These are phyloP conservation scores for Harpalus rubripes DNA, from an alignment of 2,888 invertebrate genomes.

Conservation along the genomic window DNA sequence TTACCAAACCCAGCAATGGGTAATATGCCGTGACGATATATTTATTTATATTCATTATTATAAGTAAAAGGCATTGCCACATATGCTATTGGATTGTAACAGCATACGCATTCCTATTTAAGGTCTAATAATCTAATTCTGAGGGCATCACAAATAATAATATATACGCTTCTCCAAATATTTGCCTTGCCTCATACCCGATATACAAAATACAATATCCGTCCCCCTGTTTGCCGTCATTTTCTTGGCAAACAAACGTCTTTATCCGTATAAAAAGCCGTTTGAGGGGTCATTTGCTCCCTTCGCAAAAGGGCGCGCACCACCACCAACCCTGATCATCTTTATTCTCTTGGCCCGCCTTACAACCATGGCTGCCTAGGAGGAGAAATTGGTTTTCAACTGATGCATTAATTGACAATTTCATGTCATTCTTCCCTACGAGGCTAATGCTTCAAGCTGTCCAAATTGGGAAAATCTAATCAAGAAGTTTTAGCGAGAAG, in stretches of 20 bases:
- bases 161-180: neutral
- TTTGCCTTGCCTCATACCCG: neutral
- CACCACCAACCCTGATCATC: conserved; percentile 73
- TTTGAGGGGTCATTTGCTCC: conserved; percentile 20
- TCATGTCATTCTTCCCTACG: conserved; percentile 74
- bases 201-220: conserved; percentile 10
- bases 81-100: no score
- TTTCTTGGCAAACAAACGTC: conserved; percentile 26
- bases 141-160: neutral
- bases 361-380: conserved; percentile 72
- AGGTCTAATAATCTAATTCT: neutral
- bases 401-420: conserved; percentile 77
- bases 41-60: no score
- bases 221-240: conserved; percentile 25
- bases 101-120: neutral
- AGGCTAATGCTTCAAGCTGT: conserved; percentile 75
- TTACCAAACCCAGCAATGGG: no score
- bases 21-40: no score
- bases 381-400: conserved; percentile 76
- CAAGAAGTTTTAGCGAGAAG: conserved; percentile 72
- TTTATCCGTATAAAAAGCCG: conserved; percentile 33
- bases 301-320: neutral
- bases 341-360: conserved; percentile 72
- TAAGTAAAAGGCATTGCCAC: no score
- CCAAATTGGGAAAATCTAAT: conserved; percentile 76